These are phyloP conservation scores for Pseudorectes ferrugineus DNA, from an alignment of 2,113 vertebrate species.

Conservation along the genomic window DNA sequence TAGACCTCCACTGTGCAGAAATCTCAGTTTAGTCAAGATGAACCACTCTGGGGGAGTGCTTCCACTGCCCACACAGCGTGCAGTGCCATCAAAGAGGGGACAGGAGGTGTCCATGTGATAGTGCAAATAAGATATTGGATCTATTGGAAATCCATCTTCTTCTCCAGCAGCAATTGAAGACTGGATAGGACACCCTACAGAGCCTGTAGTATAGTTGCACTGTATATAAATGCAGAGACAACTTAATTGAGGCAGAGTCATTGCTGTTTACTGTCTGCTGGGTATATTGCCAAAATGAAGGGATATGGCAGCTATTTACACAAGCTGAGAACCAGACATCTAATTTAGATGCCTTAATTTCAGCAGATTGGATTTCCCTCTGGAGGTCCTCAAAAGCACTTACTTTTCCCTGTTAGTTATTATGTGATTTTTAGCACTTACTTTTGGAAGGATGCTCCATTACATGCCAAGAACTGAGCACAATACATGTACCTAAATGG, in stretches of 20 bases:
- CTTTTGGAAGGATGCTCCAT: neutral
- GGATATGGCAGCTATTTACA: neutral
- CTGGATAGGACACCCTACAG: neutral
- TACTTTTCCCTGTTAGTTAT: neutral
- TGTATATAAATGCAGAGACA: neutral
- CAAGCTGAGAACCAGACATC: neutral
- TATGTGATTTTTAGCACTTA: neutral
- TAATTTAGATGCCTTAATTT: neutral
- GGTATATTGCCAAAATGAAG: neutral
- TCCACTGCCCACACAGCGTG: neutral
- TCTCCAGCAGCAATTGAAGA: neutral
- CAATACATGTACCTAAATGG: neutral
- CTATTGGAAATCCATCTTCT: neutral
- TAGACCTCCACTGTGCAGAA: neutral
- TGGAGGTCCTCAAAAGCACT: neutral
- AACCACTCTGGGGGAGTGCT: neutral
- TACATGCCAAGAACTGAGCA: neutral
- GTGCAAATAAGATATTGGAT: neutral
- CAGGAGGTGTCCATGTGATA: neutral
- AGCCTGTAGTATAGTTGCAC: neutral
- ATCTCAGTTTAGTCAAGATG: neutral
- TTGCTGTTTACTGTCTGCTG: neutral
- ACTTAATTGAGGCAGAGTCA: neutral
- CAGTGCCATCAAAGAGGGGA: accelerated
- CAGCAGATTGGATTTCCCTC: neutral